Conservation (phyloP, 1,140 invertebrate genomes). For the Physella acuta region DNA sequence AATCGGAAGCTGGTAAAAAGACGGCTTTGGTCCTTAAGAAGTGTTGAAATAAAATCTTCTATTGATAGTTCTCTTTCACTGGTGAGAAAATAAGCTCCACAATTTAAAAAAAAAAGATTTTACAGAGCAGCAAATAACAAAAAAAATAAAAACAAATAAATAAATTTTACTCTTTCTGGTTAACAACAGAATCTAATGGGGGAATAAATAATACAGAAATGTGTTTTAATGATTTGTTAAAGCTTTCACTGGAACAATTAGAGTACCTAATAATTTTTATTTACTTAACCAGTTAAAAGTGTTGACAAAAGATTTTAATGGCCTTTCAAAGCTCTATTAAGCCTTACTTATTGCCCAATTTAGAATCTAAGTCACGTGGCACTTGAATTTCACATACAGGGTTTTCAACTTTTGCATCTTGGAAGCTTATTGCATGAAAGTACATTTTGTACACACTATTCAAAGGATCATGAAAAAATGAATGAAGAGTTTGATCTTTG, state of each 20-base stretch:
- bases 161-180: background rate
- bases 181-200: background rate
- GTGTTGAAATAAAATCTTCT: slow-evolving; percentile 24
- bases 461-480: slow-evolving; percentile 9
- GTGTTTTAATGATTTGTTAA: too few relatives aligned
- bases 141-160: background rate
- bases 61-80: slow-evolving; percentile 4
- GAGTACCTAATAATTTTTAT: too few relatives aligned
- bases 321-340: too few relatives aligned
- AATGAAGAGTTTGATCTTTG: background rate
- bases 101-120: background rate
- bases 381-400: background rate
- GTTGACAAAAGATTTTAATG: too few relatives aligned
- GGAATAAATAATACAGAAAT: too few relatives aligned
- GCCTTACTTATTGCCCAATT: background rate
- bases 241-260: too few relatives aligned
- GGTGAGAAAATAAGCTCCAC: too few relatives aligned
- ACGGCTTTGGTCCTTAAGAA: slow-evolving; percentile 32
- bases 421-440: slow-evolving; percentile 20
- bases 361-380: background rate
- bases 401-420: background rate
- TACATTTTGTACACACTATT: slow-evolving; percentile 24
- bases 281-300: too few relatives aligned
- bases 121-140: background rate
- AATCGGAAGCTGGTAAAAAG: slow-evolving; percentile 38